These are phyloP conservation scores for Melieria picta DNA, from an alignment of 2,888 invertebrate species.

Conservation along the genomic window DNA sequence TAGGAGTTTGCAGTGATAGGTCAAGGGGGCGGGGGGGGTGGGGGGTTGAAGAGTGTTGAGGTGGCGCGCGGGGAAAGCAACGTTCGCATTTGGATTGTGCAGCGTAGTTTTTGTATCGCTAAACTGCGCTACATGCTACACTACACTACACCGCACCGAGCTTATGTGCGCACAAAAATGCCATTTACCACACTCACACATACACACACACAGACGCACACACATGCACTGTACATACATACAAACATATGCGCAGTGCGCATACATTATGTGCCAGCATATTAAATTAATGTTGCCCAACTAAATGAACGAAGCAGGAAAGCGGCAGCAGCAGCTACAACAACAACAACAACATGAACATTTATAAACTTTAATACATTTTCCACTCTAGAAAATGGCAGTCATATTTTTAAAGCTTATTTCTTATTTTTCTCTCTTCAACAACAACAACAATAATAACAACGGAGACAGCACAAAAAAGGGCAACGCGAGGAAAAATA, in stretches of 20 bases:
- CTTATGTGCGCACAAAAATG: too few species aligned
- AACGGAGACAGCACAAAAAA: not conserved
- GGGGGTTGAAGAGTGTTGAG: too few species aligned
- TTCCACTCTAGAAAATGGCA: slow-evolving; percentile 29
- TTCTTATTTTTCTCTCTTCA: not conserved
- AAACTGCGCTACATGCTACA: too few species aligned
- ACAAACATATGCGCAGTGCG: not conserved
- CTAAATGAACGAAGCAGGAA: slow-evolving; percentile 12
- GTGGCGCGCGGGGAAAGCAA: too few species aligned
- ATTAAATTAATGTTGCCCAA: slow-evolving; percentile 28
- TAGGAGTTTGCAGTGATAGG: too few species aligned
- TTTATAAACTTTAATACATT: slow-evolving; percentile 40
- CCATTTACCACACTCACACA: slow-evolving; percentile 1
- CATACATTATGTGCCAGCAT: not conserved
- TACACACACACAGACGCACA: slow-evolving; percentile 9
- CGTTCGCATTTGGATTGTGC: too few species aligned
- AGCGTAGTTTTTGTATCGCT: too few species aligned
- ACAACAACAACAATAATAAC: not conserved
- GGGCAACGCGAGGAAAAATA: not conserved
- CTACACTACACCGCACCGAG: too few species aligned
- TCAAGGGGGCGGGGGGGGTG: too few species aligned
- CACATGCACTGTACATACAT: slow-evolving; percentile 15
- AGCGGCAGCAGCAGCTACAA: not conserved
- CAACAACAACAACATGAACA: slow-evolving; percentile 1
- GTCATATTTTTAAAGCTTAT: slow-evolving; percentile 22